Percentiles rank a stretch among this genome's conserved stretches.
Evolutionary conservation across 1,140 invertebrate genomes (phyloP).

Genomic region (Bombus picipes): DNA sequence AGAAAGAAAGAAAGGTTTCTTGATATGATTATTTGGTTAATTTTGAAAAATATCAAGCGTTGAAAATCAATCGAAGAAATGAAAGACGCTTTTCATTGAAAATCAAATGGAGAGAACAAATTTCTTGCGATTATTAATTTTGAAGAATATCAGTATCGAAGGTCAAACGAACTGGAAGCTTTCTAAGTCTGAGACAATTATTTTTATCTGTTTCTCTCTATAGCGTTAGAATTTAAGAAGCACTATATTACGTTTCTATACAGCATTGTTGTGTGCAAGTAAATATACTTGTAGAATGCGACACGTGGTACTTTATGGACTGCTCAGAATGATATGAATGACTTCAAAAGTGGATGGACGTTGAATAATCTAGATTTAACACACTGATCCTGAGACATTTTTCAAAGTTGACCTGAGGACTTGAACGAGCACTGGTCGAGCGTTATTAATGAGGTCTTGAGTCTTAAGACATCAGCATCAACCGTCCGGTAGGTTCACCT

Average conservation of each 20-base stretch:
- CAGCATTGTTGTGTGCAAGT: too few species aligned
- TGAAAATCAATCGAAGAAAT: not conserved
- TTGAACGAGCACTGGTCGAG: not conserved
- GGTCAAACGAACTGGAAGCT: not conserved
- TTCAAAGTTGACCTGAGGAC: not conserved
- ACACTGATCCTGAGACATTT: not conserved
- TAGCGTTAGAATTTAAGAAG: not conserved
- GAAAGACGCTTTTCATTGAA: not conserved
- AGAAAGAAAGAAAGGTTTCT: not conserved
- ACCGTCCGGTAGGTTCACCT: not conserved
- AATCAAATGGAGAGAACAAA: too few species aligned
- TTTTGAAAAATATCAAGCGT: not conserved
- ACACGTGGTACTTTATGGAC: not conserved
- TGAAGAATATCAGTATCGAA: too few species aligned
- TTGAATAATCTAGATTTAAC: not conserved
- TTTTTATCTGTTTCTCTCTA: too few species aligned
- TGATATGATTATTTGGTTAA: not conserved
- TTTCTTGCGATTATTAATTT: too few species aligned
- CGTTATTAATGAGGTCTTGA: not conserved
- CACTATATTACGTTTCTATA: not conserved
- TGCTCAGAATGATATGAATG: not conserved
- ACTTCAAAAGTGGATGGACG: not conserved
- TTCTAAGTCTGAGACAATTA: not conserved
- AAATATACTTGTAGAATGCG: too few species aligned
- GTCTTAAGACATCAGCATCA: not conserved